Percentiles rank a stretch among this genome's conserved stretches.
Evolutionary conservation across 2,888 invertebrate genomes (phyloP).

Genomic region (Noctua pronuba): DNA sequence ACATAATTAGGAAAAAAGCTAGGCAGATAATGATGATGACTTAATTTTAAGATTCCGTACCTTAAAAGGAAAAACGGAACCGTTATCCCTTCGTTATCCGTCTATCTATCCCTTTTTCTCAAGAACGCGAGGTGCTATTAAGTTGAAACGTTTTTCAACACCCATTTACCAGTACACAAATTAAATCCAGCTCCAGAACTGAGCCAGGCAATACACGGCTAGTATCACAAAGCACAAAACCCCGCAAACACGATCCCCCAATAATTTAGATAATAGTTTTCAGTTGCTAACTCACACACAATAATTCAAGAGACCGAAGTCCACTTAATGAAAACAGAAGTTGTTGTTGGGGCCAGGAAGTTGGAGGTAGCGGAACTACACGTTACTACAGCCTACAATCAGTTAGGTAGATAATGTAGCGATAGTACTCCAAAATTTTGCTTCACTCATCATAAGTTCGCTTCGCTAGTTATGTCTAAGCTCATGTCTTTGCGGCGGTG

Average conservation of each 20-base stretch:
- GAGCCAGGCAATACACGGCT: background rate
- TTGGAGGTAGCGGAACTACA: background rate
- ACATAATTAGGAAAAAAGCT: too few species aligned
- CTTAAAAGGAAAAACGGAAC: background rate
- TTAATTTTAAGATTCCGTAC: background rate
- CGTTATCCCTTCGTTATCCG: background rate
- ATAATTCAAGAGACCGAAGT: slow-evolving; percentile 61
- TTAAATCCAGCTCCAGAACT: slow-evolving; percentile 7
- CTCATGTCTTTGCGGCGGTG: too few species aligned
- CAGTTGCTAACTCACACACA: slow-evolving; percentile 61
- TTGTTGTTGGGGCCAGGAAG: slow-evolving; percentile 24
- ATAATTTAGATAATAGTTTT: slow-evolving; percentile 63
- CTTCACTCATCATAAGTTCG: too few species aligned
- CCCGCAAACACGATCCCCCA: slow-evolving; percentile 51
- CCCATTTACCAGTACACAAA: background rate
- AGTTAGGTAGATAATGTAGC: too few species aligned
- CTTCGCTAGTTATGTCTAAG: too few species aligned
- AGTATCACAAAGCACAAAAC: slow-evolving; percentile 12
- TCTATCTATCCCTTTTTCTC: background rate
- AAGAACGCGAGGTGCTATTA: background rate
- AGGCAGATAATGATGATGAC: too few species aligned
- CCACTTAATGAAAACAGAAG: slow-evolving; percentile 67
- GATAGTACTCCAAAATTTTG: too few species aligned
- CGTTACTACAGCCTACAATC: too few species aligned
- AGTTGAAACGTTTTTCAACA: background rate